phyloP scores from a whole-genome alignment of 2,113 vertebrate species.

The Motacilla tschutschensis region DNA sequence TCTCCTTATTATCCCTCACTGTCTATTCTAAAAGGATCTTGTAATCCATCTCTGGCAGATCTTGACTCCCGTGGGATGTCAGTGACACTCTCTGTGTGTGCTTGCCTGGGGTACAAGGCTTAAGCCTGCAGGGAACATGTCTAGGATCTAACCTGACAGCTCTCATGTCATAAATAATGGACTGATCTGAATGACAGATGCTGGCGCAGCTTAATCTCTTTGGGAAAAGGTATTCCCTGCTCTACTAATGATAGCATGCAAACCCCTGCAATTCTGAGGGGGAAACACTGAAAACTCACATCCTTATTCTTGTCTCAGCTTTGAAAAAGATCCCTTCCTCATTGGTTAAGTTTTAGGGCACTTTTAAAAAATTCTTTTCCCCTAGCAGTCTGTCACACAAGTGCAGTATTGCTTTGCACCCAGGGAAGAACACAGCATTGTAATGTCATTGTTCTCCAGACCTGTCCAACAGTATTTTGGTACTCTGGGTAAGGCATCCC shows the following conservation, averaged over 20 bases:
- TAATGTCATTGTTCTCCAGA: background rate
- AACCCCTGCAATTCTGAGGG: background rate
- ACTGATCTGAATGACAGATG: background rate
- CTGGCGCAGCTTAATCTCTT: background rate
- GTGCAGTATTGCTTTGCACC: background rate
- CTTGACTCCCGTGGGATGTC: background rate
- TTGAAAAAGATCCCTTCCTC: background rate
- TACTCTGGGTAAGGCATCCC: background rate
- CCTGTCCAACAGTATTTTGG: background rate
- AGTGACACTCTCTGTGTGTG: background rate
- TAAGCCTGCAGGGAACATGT: background rate
- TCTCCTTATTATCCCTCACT: background rate
- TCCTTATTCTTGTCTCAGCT: background rate
- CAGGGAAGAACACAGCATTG: background rate
- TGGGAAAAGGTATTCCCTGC: background rate
- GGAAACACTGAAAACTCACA: background rate
- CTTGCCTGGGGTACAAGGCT: background rate
- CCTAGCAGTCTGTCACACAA: background rate
- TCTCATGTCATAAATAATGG: background rate
- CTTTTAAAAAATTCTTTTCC: fast-evolving
- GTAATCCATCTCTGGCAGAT: background rate
- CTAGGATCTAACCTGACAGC: background rate
- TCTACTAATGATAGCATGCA: background rate
- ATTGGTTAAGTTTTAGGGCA: background rate
- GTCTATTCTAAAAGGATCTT: background rate